Base-by-base conservation (phyloP, 2,113 vertebrate genomes). In the Neogobius melanostomus region DNA sequence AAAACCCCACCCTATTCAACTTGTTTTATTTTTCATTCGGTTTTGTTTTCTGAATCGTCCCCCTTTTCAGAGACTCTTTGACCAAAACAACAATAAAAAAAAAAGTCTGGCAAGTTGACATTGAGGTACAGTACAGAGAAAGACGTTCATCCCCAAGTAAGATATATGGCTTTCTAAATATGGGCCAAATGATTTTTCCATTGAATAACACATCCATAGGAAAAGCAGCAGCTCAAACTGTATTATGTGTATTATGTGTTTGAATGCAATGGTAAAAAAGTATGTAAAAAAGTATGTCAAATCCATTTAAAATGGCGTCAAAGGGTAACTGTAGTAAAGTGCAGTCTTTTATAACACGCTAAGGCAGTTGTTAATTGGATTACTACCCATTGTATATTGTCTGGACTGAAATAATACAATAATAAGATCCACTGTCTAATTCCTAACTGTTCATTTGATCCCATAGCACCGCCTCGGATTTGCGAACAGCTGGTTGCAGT, bases 401-500 rank as follows among this genome's bases (percentile, higher is more conserved):
- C 11, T 36, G 50, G 64, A 56, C 14, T 52, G n/a, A 28, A 21
- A 48, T 46, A 51, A 6, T 36, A 36, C 28, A 2, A 36, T 36
- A 36, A 36, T 36, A 14, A 69, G 59, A 36, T 75, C 73, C 53
- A 36, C 42, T 36, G 15, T 8, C 54, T 50, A 16, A 71, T 65
- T 71, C 69, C 70, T 64, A 53, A 74, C 71, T 54, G 75, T 82
- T 66, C 49, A 87, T 83, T 83, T 72, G 80, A 87, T 87, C 76
- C 71, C 59, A 45, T 51, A 76, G 71, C 14, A 49, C 81, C 84
- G 85, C 83, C 76, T 36, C 28, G 79, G 73, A 77, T 82, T 85
- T 82, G 72, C 57, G 77, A 86, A 87, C 89, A 89, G 86, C 87
- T 90, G 89, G 78, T 54, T 21, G 72, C 84, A 89, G 82, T 80